Percentiles rank a stretch among this genome's conserved stretches.
Evolutionary conservation across 2,113 vertebrate species (phyloP).

Genomic region (Acanthochromis polyacanthus): DNA sequence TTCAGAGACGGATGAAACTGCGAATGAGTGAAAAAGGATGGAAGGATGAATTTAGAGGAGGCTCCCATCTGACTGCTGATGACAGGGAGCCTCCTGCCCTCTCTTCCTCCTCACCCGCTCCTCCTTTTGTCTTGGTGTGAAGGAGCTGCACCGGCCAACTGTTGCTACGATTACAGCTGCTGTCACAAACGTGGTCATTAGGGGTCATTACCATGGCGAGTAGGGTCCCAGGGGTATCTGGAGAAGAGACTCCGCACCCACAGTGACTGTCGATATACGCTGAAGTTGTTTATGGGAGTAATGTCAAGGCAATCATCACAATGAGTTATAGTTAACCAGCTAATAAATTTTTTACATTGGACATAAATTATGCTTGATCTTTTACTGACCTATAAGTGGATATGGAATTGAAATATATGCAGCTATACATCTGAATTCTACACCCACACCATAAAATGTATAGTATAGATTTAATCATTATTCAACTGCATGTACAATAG

Average conservation of each 20-base stretch:
- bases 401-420: neutral
- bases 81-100: constrained; percentile 43
- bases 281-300: constrained; percentile 27
- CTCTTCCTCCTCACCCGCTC: constrained; percentile 30
- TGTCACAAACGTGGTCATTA: constrained; percentile 61
- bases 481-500: neutral
- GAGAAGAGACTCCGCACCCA: constrained; percentile 11
- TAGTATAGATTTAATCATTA: neutral
- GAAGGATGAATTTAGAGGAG: constrained; percentile 30
- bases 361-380: constrained; percentile 1
- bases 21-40: constrained; percentile 20
- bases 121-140: constrained; percentile 52
- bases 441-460: neutral
- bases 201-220: constrained; percentile 64
- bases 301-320: constrained; percentile 7
- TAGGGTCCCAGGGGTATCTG: constrained; percentile 46
- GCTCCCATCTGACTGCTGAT: constrained; percentile 40
- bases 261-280: constrained; percentile 6
- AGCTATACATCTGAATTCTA: too few species aligned
- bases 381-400: neutral
- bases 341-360: constrained; percentile 26
- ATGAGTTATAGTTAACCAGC: constrained; percentile 7
- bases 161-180: constrained; percentile 73
- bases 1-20: constrained; percentile 22
- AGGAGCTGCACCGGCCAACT: constrained; percentile 50